Percentiles rank a stretch among this genome's conserved stretches.
Evolutionary conservation across 2,797 vertebrate genomes (phyloP).

Genomic region (Pseudotriccus pelzelni): DNA sequence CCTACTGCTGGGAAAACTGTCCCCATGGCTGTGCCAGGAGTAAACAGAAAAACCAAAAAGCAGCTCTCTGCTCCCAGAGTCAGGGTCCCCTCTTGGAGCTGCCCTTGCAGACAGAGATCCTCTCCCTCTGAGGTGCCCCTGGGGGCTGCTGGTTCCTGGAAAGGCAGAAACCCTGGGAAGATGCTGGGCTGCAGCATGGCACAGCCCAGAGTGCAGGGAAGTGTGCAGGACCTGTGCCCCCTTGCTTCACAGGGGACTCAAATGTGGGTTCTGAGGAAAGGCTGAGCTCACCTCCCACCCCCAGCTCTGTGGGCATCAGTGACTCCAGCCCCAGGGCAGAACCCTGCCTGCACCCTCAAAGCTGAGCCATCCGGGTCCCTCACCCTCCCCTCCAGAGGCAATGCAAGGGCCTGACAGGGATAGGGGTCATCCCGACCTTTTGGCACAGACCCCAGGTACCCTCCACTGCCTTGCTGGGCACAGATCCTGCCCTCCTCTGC

Average conservation of each 20-base stretch:
- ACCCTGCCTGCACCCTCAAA: background rate
- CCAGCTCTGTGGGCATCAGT: background rate
- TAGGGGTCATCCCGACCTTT: background rate
- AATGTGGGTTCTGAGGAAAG: background rate
- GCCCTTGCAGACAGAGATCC: background rate
- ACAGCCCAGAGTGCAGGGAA: background rate
- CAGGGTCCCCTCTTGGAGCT: background rate
- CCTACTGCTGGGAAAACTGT: background rate
- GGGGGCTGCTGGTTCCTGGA: background rate
- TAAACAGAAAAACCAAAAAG: background rate
- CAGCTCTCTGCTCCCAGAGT: background rate
- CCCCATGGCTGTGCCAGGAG: background rate
- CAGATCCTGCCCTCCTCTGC: background rate
- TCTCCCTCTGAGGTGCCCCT: background rate
- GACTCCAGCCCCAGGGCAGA: background rate
- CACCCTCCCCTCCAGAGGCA: fast-evolving
- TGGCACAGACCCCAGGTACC: background rate
- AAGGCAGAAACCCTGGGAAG: background rate
- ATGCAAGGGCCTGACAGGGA: background rate
- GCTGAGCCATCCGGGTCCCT: background rate
- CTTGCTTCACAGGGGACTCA: background rate
- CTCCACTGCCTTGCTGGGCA: fast-evolving
- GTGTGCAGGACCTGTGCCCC: fast-evolving
- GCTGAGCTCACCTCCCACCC: background rate
- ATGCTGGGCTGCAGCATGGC: background rate